Evolutionary conservation across 1,140 invertebrate genomes (phyloP).

Genomic region (Polypedilum vanderplanki): DNA sequence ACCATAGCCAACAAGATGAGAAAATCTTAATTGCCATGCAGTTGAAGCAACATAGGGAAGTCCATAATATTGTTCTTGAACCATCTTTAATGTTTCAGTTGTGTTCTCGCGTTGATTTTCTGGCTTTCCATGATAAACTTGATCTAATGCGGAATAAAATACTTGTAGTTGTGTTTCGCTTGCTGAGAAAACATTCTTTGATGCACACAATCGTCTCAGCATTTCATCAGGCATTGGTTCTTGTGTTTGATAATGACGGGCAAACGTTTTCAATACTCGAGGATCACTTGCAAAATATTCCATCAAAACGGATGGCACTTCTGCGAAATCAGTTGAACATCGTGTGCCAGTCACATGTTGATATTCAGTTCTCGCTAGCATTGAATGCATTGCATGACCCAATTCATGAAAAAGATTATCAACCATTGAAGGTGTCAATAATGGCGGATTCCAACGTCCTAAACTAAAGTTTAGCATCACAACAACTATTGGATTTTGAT

Average conservation of each 20-base stretch:
- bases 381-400: conserved; percentile 99
- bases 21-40: conserved; percentile 93
- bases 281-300: conserved; percentile 94
- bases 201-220: conserved; percentile 67
- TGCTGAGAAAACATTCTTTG: conserved; percentile 79
- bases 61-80: conserved; percentile 78
- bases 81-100: conserved; percentile 70
- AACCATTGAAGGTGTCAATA: conserved; percentile 74
- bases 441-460: conserved; percentile 67
- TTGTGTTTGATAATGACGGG: conserved; percentile 84
- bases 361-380: conserved; percentile 89
- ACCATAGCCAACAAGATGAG: conserved; percentile 94
- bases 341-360: conserved; percentile 97
- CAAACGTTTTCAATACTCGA: conserved; percentile 77
- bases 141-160: conserved; percentile 84
- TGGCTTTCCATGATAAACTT: conserved; percentile 72
- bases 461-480: conserved; percentile 81
- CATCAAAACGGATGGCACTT: conserved; percentile 97
- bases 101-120: conserved; percentile 49
- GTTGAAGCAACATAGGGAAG: conserved; percentile 83
- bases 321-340: conserved; percentile 95
- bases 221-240: conserved; percentile 72
- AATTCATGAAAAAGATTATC: conserved; percentile 99
- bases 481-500: conserved; percentile 90
- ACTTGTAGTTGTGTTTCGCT: conserved; percentile 87